Base-by-base conservation (phyloP, 1,140 invertebrate genomes). In the Platyura marginata region DNA sequence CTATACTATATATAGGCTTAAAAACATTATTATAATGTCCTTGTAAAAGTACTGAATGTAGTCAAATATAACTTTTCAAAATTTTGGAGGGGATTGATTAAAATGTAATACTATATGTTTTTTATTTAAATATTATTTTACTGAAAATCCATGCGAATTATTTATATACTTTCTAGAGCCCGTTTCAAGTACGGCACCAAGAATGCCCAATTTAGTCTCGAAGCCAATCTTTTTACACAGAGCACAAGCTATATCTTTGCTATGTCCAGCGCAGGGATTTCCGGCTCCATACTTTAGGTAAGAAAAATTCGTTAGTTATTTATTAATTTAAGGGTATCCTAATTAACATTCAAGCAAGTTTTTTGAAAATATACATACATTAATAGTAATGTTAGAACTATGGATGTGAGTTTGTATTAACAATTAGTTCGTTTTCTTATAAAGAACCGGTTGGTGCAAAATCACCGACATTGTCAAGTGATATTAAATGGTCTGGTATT, bases 61-160 rank as follows among this genome's bases (percentile, higher is more conserved):
- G n/a, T n/a, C n/a, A n/a, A n/a, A n/a, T n/a, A 29, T 29, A 29
- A 29, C 25, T 6, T 29, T 42, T 19, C 62, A 85, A 81, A 86
- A 55, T n/a, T n/a, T 81, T 81, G 20, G 72, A 85, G 51, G 76
- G 77, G 55, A 74, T 74, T 49, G 79, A 48, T 46, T 21, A 37
- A 20, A 38, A 18, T 29, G 2, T n/a, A 11, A 19, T 15, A 10
- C 18, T 33, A 15, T 33, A n/a, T 42, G 10, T n/a, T 19, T 10
- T 11, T 42, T 42, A 23, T 23, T 44, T 44, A 34, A n/a, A n/a
- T n/a, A n/a, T n/a, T n/a, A n/a, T n/a, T n/a, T n/a, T n/a, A n/a
- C n/a, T n/a, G n/a, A n/a, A n/a, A n/a, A n/a, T n/a, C n/a, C n/a
- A n/a, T n/a, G n/a, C n/a, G n/a, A n/a, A n/a, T n/a, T n/a, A n/a